Evolutionary conservation across 2,797 vertebrate species (phyloP), one percentile per base, ranked within the genome.

Genomic region (Mallotus villosus): DNA sequence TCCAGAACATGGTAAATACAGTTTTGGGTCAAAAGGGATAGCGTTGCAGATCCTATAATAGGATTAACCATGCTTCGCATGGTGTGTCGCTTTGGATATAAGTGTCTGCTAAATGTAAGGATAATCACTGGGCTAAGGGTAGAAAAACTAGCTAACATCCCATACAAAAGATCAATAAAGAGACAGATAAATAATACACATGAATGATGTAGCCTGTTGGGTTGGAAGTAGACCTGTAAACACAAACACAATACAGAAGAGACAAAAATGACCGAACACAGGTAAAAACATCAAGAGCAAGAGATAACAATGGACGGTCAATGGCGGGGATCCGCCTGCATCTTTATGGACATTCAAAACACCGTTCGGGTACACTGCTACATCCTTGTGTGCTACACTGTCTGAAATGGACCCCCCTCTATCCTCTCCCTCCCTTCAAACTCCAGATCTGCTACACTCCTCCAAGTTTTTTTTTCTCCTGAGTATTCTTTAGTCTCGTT

Each of bases 221-320:
- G 34, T 67, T 77, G 68, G 85, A 81, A 74, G 77, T 4, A 81
- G 73, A 41, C 67, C 77, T 32, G 49, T 81, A 81, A 78, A 82
- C 60, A 71, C 63, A 78, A 64, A 88, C 67, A 83, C 64, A 69
- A 85, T 72, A 83, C 72, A 80, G 76, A 83, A 80, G 81, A 76
- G 78, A 91, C 84, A 89, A 78, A 86, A 81, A 87, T 83, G 86
- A 85, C 80, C 87, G 81, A 76, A 90, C 86, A 22, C 80, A 83
- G 53, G 22, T 6, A 68, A 68, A 79, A 46, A 69, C 24, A 55
- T 25, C 67, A 74, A 73, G 67, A 73, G 87, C 88, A 87, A 91
- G 83, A 90, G 70, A 82, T 83, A 91, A 87, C 85, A 78, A 90
- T 90, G 88, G 80, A 86, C 89, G 84, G 82, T 81, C 81, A 83